Percentiles rank a stretch among this genome's conserved stretches.
phyloP scores from a whole-genome alignment of 2,113 vertebrate genomes.

The Pterocles burchelli region DNA sequence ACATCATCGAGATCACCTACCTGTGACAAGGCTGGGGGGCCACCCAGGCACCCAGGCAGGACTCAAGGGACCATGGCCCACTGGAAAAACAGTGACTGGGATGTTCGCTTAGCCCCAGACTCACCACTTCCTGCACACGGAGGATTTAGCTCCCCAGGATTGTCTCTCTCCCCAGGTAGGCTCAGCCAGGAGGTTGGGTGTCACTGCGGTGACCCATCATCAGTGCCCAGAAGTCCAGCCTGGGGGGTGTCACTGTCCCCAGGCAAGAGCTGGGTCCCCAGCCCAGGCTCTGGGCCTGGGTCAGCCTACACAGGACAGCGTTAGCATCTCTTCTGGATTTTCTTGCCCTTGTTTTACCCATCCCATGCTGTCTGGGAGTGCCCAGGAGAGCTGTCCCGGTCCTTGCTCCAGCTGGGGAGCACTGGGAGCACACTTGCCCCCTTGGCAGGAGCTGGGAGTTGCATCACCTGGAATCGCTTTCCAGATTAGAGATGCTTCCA shows the following conservation, averaged over 20 bases:
- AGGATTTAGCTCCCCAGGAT: not conserved
- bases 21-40: constrained; percentile 37
- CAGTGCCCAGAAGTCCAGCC: not conserved
- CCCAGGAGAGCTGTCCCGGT: not conserved
- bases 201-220: not conserved
- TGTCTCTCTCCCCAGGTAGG: not conserved
- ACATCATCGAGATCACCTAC: constrained; percentile 68
- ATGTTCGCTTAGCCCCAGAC: fast-evolving
- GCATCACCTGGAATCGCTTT: not conserved
- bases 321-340: not conserved
- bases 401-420: not conserved
- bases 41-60: not conserved
- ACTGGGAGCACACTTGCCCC: not conserved
- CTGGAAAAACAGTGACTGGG: not conserved
- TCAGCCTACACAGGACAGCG: fast-evolving
- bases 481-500: not conserved
- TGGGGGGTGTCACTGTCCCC: not conserved
- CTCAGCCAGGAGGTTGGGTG: not conserved
- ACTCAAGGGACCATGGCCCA: fast-evolving
- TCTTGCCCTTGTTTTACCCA: not conserved
- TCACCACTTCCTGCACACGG: fast-evolving
- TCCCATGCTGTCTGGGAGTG: not conserved
- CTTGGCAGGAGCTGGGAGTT: not conserved
- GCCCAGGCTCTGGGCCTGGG: not conserved
- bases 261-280: not conserved